These are phyloP conservation scores for Hirudinaria manillensis DNA, from an alignment of 2,888 invertebrate genomes.

Conservation along the genomic window DNA sequence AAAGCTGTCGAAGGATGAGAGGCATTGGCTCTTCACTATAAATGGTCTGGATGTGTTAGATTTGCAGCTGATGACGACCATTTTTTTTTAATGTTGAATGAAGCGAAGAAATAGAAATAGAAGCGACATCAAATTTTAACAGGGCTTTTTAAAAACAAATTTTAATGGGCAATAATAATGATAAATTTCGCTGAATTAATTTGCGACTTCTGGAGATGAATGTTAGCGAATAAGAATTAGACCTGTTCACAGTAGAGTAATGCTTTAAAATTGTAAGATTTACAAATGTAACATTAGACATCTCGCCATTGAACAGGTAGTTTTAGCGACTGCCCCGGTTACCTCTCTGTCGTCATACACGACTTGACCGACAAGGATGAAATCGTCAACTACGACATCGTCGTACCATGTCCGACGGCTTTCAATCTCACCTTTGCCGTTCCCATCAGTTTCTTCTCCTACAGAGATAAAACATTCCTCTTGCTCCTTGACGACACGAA, in stretches of 20 bases:
- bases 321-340: constrained; percentile 45
- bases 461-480: neutral
- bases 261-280: too few species aligned
- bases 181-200: too few species aligned
- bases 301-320: constrained; percentile 31
- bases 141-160: too few species aligned
- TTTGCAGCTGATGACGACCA: too few species aligned
- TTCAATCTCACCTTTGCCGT: constrained; percentile 45
- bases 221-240: too few species aligned
- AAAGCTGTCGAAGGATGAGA: constrained; percentile 29
- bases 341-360: constrained; percentile 40
- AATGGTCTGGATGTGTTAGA: constrained; percentile 25
- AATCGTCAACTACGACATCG: constrained; percentile 43
- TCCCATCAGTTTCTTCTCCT: constrained; percentile 27
- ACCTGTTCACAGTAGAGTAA: too few species aligned
- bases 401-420: constrained; percentile 45
- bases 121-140: too few species aligned
- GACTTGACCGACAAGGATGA: constrained; percentile 35
- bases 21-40: constrained; percentile 37
- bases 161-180: too few species aligned
- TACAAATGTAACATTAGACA: too few species aligned
- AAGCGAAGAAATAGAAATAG: too few species aligned
- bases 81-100: too few species aligned
- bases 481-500: neutral
- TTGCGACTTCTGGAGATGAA: too few species aligned